These are phyloP conservation scores for Halocaridina rubra DNA, from an alignment of 2,888 invertebrate genomes.

Conservation along the genomic window DNA sequence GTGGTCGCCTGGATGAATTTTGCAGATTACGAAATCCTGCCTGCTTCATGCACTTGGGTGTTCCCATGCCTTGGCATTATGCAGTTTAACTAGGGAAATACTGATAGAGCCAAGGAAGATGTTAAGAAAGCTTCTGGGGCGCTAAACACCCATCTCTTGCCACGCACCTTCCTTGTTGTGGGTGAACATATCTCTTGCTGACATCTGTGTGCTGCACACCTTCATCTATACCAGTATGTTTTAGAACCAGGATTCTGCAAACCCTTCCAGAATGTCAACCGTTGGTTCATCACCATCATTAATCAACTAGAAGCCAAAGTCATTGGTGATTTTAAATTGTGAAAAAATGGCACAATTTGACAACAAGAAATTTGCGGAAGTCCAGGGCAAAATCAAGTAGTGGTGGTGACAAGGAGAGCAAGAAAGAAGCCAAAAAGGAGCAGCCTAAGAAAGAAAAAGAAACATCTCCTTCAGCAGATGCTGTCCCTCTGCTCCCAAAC, in stretches of 20 bases:
- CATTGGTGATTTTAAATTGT: constrained; percentile 79
- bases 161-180: constrained; percentile 85
- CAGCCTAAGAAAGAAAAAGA: constrained; percentile 70
- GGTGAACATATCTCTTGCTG: constrained; percentile 93
- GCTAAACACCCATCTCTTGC: constrained; percentile 83
- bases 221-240: constrained; percentile 77
- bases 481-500: constrained; percentile 74
- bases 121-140: constrained; percentile 79
- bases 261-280: constrained; percentile 80
- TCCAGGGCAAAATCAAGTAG: constrained; percentile 67
- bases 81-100: constrained; percentile 76
- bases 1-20: constrained; percentile 95
- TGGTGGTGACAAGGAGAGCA: constrained; percentile 55
- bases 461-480: constrained; percentile 65
- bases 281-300: constrained; percentile 94
- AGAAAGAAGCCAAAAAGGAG: constrained; percentile 66
- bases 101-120: constrained; percentile 86
- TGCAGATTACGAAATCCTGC: constrained; percentile 90
- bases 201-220: constrained; percentile 89
- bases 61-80: constrained; percentile 95
- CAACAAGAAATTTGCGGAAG: constrained; percentile 77
- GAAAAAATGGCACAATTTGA: constrained; percentile 84
- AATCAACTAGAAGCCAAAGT: constrained; percentile 88
- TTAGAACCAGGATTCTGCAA: constrained; percentile 74
- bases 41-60: constrained; percentile 94